A percentile compares a stretch with the other conserved stretches of the same genome.
Evolutionary conservation across 1,140 invertebrate genomes (phyloP).

Genomic region (Pectinophora gossypiella): DNA sequence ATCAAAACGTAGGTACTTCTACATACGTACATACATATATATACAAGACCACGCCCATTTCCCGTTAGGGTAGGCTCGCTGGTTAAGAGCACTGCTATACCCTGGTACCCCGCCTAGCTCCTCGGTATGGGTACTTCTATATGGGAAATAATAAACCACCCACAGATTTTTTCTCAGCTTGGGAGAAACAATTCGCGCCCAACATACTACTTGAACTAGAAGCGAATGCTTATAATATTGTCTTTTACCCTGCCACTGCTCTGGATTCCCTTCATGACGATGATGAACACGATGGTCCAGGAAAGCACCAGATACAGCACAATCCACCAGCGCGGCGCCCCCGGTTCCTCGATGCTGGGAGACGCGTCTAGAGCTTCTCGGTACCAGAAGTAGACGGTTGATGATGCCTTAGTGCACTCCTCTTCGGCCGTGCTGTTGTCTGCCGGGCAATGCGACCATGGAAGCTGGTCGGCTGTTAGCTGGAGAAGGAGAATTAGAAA

Average conservation of each 20-base stretch:
- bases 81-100: too few relatives aligned
- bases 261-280: slow-evolving; percentile 98
- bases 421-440: slow-evolving; percentile 82
- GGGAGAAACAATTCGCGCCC: too few relatives aligned
- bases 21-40: too few relatives aligned
- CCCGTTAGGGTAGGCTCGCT: too few relatives aligned
- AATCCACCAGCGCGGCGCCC: slow-evolving; percentile 95
- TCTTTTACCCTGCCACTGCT: slow-evolving; percentile 92
- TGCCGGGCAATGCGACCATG: slow-evolving; percentile 89
- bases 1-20: too few relatives aligned
- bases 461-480: slow-evolving; percentile 81
- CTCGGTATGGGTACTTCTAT: too few relatives aligned
- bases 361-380: slow-evolving; percentile 89
- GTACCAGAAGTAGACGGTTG: slow-evolving; percentile 94
- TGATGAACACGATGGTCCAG: slow-evolving; percentile 97
- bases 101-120: too few relatives aligned
- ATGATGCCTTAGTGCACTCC: slow-evolving; percentile 89
- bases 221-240: not conserved
- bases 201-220: not conserved
- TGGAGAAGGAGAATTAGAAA: too few relatives aligned
- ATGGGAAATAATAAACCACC: too few relatives aligned
- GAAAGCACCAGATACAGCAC: slow-evolving; percentile 93
- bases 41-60: too few relatives aligned
- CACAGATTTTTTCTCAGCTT: too few relatives aligned
- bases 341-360: slow-evolving; percentile 87